These are phyloP conservation scores for Ophraella communa DNA, from an alignment of 2,888 invertebrate genomes.

Conservation along the genomic window DNA sequence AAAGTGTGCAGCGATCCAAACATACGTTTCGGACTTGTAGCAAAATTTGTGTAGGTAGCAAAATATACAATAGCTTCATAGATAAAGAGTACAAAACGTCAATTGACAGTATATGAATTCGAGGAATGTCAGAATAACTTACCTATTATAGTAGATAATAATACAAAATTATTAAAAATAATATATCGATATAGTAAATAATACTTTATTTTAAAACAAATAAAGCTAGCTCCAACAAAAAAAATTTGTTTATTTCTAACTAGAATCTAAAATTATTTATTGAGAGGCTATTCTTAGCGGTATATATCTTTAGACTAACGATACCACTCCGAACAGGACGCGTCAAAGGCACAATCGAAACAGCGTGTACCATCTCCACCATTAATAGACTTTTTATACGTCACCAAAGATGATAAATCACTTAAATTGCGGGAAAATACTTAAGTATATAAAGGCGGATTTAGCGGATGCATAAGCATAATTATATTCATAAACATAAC, in stretches of 20 bases:
- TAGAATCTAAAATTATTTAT: not conserved
- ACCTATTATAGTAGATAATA: not conserved
- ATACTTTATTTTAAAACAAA: constrained; percentile 30
- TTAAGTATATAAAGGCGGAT: no score
- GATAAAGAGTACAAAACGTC: constrained; percentile 23
- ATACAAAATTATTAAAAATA: constrained; percentile 7
- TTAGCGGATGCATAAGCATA: no score
- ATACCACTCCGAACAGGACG: not conserved
- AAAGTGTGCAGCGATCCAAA: constrained; percentile 8
- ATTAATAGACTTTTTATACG: no score
- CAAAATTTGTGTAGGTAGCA: constrained; percentile 27
- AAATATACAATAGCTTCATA: constrained; percentile 24
- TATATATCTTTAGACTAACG: not conserved
- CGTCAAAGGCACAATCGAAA: no score
- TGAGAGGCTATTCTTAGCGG: not conserved
- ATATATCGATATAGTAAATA: constrained; percentile 13
- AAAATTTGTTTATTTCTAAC: not conserved
- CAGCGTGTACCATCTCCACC: no score
- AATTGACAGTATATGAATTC: constrained; percentile 25
- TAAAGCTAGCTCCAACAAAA: constrained; percentile 13
- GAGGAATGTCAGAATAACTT: constrained; percentile 26
- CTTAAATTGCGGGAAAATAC: no score
- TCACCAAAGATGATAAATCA: no score
- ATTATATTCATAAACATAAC: no score
- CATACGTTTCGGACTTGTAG: constrained; percentile 10